Conservation (phyloP, 2,888 invertebrate species). For the Tetragonisca angustula region DNA sequence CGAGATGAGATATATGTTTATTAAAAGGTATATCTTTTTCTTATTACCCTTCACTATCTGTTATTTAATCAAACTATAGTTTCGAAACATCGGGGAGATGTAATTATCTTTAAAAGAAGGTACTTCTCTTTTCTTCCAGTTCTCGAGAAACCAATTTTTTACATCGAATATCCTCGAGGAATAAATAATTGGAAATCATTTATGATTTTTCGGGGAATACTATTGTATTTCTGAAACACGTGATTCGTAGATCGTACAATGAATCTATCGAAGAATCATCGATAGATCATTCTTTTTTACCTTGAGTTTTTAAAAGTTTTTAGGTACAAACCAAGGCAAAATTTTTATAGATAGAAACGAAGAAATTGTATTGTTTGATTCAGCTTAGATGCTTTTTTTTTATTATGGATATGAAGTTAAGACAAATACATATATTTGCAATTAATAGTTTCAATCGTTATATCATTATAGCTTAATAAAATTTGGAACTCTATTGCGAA, state of each 20-base stretch:
- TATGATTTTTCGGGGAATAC: not conserved
- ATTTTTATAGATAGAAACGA: not conserved
- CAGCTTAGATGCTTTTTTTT: conserved; percentile 8
- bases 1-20: not conserved
- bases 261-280: not conserved
- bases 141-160: not conserved
- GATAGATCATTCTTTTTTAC: not conserved
- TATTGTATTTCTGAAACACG: conserved; percentile 2
- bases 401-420: not conserved
- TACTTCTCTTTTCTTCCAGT: not conserved
- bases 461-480: conserved; percentile 38
- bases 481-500: conserved; percentile 21
- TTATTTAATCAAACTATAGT: not conserved
- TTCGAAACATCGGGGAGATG: not conserved
- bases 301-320: not conserved
- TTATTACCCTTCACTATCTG: not conserved
- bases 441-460: conserved; percentile 24
- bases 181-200: not conserved
- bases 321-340: too few relatives aligned
- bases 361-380: conserved; percentile 5
- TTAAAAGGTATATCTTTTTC: not conserved
- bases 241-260: not conserved
- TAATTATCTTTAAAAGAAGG: not conserved
- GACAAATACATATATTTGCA: conserved; percentile 11
- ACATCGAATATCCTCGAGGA: not conserved